Evolutionary conservation across 2,797 vertebrate genomes (phyloP).

Genomic region (Hapalemur alaotrensis): DNA sequence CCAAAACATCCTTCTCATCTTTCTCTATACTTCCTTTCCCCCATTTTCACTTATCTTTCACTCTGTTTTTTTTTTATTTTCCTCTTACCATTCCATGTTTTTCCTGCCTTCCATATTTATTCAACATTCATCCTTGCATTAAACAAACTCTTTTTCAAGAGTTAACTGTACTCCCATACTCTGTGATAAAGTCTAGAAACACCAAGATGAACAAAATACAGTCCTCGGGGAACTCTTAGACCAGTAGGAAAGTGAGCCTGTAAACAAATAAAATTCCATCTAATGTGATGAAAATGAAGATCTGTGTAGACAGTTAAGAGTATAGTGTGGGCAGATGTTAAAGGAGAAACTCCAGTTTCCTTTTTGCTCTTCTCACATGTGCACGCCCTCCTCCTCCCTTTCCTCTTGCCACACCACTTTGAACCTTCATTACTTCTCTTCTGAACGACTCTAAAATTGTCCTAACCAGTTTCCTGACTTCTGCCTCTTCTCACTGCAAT

Average conservation of each 20-base stretch:
- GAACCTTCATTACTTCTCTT: background rate
- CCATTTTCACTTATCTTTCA: background rate
- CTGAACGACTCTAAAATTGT: background rate
- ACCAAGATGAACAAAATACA: background rate
- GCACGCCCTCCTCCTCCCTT: background rate
- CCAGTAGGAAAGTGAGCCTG: background rate
- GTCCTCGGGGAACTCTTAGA: background rate
- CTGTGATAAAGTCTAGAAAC: background rate
- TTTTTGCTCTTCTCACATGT: background rate
- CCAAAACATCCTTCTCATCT: slow-evolving; percentile 10
- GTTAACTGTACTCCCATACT: background rate
- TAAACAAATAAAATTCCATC: background rate
- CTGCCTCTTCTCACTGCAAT: background rate
- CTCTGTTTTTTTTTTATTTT: background rate
- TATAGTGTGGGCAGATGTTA: background rate
- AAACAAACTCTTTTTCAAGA: background rate
- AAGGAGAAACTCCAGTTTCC: background rate
- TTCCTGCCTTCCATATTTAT: background rate
- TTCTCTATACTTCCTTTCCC: background rate
- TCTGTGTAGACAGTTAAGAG: background rate
- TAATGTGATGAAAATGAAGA: background rate
- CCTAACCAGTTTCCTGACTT: background rate
- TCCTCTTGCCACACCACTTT: background rate
- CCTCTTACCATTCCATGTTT: background rate
- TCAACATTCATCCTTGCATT: background rate